Conservation (phyloP, 2,113 vertebrate genomes). For the Phoxinus phoxinus region DNA sequence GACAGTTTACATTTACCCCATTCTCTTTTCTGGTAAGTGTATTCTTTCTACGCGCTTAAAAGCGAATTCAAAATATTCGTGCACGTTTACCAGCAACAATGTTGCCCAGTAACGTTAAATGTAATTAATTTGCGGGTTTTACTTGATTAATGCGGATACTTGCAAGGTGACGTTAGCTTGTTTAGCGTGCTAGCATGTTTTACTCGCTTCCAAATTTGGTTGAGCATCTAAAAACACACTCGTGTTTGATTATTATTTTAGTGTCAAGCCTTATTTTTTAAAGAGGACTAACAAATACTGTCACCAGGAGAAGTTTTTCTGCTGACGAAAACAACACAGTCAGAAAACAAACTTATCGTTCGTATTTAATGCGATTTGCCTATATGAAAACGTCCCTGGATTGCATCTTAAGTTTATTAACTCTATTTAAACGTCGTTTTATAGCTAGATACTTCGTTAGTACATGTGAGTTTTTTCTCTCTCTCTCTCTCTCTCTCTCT, state of each 20-base stretch:
- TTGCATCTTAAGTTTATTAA: neutral
- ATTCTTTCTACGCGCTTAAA: neutral
- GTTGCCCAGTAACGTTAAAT: neutral
- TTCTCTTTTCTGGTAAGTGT: conserved; percentile 6
- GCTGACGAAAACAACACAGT: neutral
- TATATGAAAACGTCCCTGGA: neutral
- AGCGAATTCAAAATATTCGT: neutral
- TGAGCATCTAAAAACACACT: neutral
- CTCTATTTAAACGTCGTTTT: neutral
- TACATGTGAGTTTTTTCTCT: neutral
- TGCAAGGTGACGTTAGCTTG: neutral
- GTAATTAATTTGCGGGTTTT: neutral
- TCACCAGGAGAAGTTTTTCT: neutral
- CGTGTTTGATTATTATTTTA: neutral
- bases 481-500: too few species aligned
- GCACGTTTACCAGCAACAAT: neutral
- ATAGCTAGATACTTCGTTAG: neutral
- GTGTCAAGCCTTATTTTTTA: neutral
- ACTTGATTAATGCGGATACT: neutral
- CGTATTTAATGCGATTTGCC: neutral
- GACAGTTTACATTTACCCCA: neutral
- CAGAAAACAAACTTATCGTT: neutral
- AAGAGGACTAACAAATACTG: neutral
- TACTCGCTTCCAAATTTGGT: neutral
- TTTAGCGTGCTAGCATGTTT: conserved; percentile 41